Base-by-base conservation (phyloP, 2,113 vertebrate species). In the Ceyx melanurus region DNA sequence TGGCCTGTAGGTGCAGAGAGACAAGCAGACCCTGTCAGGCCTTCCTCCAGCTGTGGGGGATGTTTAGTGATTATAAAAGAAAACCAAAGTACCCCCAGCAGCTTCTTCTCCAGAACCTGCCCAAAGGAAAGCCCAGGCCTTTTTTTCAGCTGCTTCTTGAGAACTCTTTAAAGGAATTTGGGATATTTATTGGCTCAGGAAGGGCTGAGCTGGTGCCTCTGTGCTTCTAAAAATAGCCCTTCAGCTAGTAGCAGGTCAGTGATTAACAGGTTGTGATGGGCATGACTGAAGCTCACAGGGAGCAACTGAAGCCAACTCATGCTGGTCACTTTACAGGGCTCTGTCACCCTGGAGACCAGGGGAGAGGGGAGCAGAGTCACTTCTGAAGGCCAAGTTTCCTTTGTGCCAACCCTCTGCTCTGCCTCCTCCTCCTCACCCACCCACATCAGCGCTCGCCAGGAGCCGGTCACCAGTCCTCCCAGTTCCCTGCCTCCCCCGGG, bases 201-300 rank as follows among this genome's bases (percentile, higher is more conserved):
- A 60, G 53, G 58, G 60, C 82, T 23, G 20, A 75, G 75, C 2
- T 21, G 67, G 72, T 86, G 73, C 40, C 58, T 75, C 45, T n/a
- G 80, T 86, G 11, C 35, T 29, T n/a, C 82, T 90, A 53, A 88
- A 67, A 84, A 45, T 1, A 80, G 68, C 56, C 4, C 20, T 29
- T 23, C 6, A 6, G 40, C 61, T 26, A 23, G 3, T 1, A 60
- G 61, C 87, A 68, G 72, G 46, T 74, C 75, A 70, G 68, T 8
- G 65, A 65, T 17, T 16, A 35, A 22, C 51, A 21, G 60, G 29
- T 28, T 58, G 61, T 78, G 60, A 18, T 10, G 31, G 58, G 12
- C 20, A 5, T 19, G 10, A 33, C 29, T 10, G 12, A 40, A n/a
- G 5, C 37, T 12, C 48, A 25, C 0, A 0, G 1, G 50, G 28